A percentile compares a stretch with the other conserved stretches of the same genome.
Conservation (phyloP, 2,888 invertebrate species). For the Lasioglossum malachurum region DNA sequence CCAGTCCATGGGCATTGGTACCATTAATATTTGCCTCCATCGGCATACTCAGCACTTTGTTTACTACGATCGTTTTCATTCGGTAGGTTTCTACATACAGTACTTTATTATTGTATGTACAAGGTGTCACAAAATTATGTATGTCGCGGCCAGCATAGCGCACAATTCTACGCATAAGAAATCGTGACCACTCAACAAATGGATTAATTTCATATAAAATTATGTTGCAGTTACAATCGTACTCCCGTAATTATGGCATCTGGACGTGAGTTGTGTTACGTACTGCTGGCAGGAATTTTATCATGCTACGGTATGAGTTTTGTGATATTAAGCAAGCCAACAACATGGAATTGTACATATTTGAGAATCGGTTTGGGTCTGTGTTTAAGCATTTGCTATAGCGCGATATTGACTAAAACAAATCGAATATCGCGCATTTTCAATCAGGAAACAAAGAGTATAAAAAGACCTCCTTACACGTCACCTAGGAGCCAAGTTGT, state of each 20-base stretch:
- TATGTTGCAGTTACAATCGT: conserved; percentile 82
- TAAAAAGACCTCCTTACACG: conserved; percentile 90
- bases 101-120: not conserved
- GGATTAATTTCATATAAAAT: not conserved
- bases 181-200: no score
- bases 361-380: conserved; percentile 90
- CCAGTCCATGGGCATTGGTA: conserved; percentile 89
- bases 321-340: conserved; percentile 89
- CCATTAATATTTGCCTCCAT: conserved; percentile 88
- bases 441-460: conserved; percentile 87
- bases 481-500: conserved; percentile 91
- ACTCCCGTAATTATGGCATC: conserved; percentile 93
- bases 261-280: conserved; percentile 91
- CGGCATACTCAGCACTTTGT: conserved; percentile 88
- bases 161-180: no score
- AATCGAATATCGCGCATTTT: conserved; percentile 89
- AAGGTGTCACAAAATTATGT: no score
- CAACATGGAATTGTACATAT: conserved; percentile 88
- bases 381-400: conserved; percentile 90
- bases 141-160: no score
- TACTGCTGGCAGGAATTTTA: conserved; percentile 89
- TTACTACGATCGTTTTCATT: conserved; percentile 89
- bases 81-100: conserved; percentile 77
- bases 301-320: conserved; percentile 91
- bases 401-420: conserved; percentile 91